A percentile compares a stretch with the other conserved stretches of the same genome.
Conservation (phyloP, 2,888 invertebrate species). For the Eumerus sabulonum region DNA sequence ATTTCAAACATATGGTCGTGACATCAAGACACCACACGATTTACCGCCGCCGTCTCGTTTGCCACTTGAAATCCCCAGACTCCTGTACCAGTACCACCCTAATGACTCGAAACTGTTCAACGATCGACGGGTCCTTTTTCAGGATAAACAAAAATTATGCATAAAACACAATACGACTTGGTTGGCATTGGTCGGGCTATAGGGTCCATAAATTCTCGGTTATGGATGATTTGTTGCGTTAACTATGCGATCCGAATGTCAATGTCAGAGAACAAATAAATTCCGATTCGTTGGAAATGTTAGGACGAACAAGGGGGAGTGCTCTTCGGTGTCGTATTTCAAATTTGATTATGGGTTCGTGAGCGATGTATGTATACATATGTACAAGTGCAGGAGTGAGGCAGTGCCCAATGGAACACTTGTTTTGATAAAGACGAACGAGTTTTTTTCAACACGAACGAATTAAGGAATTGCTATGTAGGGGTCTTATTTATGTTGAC, state of each 20-base stretch:
- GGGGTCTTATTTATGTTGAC: constrained; percentile 34
- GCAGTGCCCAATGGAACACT: constrained; percentile 46
- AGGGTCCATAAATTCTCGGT: constrained; percentile 61
- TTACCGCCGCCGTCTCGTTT: constrained; percentile 46
- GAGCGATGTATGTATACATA: too few species aligned
- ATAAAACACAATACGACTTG: constrained; percentile 45
- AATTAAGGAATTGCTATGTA: neutral
- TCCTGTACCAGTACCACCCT: constrained; percentile 2
- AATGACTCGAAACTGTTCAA: constrained; percentile 12
- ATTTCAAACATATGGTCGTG: constrained; percentile 53
- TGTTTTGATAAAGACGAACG: constrained; percentile 52
- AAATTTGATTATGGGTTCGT: neutral
- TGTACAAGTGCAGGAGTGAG: constrained; percentile 8
- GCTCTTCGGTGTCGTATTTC: constrained; percentile 40
- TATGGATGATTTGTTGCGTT: constrained; percentile 65
- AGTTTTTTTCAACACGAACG: constrained; percentile 16
- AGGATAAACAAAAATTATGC: constrained; percentile 50
- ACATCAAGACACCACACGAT: constrained; percentile 46
- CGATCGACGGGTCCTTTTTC: constrained; percentile 55
- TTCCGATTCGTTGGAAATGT: constrained; percentile 27
- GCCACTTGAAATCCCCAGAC: constrained; percentile 53
- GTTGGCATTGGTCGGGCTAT: constrained; percentile 30
- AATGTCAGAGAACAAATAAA: constrained; percentile 48
- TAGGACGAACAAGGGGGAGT: constrained; percentile 22
- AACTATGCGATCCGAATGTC: constrained; percentile 60